Evolutionary conservation across 1,140 invertebrate genomes (phyloP).

Genomic region (Drosophila paulistorum): DNA sequence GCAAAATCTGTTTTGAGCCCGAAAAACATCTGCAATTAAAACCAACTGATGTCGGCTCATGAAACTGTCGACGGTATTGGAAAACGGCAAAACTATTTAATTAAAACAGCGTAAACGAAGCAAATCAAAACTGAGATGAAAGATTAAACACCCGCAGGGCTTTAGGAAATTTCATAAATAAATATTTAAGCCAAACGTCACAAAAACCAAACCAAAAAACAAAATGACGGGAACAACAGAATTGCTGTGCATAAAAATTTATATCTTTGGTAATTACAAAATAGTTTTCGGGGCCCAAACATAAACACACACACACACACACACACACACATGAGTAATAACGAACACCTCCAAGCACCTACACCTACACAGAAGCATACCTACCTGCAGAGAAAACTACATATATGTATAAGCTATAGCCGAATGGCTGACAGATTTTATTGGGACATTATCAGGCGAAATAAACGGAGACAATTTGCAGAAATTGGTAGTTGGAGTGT

Average conservation of each 20-base stretch:
- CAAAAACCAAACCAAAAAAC: conserved; percentile 10
- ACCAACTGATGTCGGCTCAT: conserved; percentile 54
- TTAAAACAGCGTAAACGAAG: conserved; percentile 18
- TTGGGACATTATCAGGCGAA: conserved; percentile 77
- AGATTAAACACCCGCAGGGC: not conserved
- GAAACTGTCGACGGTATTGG: conserved; percentile 20
- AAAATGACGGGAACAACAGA: not conserved
- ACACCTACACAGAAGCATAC: not conserved
- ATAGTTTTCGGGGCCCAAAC: conserved; percentile 51
- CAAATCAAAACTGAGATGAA: not conserved
- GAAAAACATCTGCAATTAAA: conserved; percentile 46
- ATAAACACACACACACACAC: conserved; percentile 9
- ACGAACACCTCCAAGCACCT: conserved; percentile 43
- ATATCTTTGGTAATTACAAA: conserved; percentile 75
- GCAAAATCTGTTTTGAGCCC: conserved; percentile 1
- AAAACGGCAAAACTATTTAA: conserved; percentile 56
- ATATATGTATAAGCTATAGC: not conserved
- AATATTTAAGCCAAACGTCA: conserved; percentile 2
- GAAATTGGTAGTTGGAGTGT: conserved; percentile 38
- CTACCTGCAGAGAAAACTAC: conserved; percentile 26
- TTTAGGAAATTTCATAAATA: not conserved
- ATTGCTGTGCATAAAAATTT: conserved; percentile 57
- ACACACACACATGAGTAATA: conserved; percentile 26
- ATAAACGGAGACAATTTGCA: conserved; percentile 75
- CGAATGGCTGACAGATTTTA: conserved; percentile 66